phyloP scores from a whole-genome alignment of 2,113 vertebrate species.

The Scytalopus superciliaris region DNA sequence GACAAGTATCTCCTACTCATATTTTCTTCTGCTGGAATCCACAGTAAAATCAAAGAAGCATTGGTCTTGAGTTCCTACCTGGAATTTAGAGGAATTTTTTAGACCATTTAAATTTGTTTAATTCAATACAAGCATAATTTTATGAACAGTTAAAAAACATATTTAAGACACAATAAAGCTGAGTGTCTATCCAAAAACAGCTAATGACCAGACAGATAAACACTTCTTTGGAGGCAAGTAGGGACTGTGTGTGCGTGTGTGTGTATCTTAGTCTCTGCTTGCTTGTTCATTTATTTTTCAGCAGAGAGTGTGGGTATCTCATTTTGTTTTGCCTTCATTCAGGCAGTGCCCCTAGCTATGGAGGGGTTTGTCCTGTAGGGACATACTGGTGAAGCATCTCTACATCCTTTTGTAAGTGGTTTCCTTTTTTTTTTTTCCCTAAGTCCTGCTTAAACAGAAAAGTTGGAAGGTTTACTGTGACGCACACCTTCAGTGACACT shows the following conservation, averaged over 20 bases:
- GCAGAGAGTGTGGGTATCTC: not conserved
- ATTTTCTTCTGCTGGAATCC: not conserved
- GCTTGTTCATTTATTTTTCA: not conserved
- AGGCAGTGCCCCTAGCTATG: not conserved
- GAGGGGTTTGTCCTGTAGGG: not conserved
- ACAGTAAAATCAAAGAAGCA: not conserved
- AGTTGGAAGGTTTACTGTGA: not conserved
- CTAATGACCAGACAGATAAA: not conserved
- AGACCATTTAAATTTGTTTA: not conserved
- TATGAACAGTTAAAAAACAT: not conserved
- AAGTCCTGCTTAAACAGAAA: not conserved
- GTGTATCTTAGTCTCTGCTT: not conserved
- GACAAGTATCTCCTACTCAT: not conserved
- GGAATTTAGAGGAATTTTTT: not conserved
- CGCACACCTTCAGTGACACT: not conserved
- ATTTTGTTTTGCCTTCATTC: not conserved
- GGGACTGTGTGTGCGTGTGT: not conserved
- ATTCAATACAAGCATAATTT: not conserved
- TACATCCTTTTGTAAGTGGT: not conserved
- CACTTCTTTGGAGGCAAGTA: rapidly evolving
- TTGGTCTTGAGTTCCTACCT: not conserved
- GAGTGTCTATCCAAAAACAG: not conserved
- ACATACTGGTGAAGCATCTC: not conserved
- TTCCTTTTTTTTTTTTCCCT: not conserved
- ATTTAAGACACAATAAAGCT: not conserved